These are phyloP conservation scores for Gnathonemus longibarbis DNA, from an alignment of 2,113 vertebrate genomes.

Conservation along the genomic window DNA sequence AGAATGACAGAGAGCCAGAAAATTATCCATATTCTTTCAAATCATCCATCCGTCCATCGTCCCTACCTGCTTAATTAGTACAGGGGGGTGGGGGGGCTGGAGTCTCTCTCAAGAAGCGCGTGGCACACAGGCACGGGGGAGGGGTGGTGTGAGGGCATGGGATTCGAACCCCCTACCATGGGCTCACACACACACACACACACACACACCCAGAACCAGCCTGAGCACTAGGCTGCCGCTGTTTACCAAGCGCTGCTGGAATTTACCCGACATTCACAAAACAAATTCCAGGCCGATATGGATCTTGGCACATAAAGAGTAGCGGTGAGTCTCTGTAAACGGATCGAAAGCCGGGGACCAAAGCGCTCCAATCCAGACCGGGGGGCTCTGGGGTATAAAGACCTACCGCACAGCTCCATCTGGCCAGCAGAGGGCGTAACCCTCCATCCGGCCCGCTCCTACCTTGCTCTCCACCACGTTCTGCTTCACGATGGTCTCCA, in stretches of 20 bases:
- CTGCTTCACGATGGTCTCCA: constrained; percentile 71
- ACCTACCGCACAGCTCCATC: neutral
- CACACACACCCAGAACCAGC: neutral
- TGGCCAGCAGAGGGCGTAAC: neutral
- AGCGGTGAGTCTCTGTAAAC: neutral
- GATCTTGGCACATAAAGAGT: neutral
- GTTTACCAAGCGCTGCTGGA: neutral
- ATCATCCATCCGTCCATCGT: neutral
- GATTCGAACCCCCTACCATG: neutral
- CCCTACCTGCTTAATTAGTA: neutral
- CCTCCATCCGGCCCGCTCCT: constrained; percentile 2
- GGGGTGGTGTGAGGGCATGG: neutral
- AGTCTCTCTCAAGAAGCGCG: neutral
- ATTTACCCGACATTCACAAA: constrained; percentile 3
- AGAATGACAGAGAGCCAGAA: neutral
- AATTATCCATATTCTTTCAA: neutral
- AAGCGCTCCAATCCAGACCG: neutral
- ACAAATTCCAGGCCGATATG: neutral
- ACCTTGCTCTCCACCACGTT: constrained; percentile 70
- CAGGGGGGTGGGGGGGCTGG: neutral
- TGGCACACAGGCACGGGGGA: neutral
- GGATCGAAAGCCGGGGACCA: neutral
- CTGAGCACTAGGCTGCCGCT: neutral
- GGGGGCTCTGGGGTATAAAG: neutral
- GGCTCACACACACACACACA: neutral